Evolutionary conservation across 2,113 vertebrate genomes (phyloP), one percentile per base, ranked within the genome.

Genomic region (Campylomormyrus numenius): DNA sequence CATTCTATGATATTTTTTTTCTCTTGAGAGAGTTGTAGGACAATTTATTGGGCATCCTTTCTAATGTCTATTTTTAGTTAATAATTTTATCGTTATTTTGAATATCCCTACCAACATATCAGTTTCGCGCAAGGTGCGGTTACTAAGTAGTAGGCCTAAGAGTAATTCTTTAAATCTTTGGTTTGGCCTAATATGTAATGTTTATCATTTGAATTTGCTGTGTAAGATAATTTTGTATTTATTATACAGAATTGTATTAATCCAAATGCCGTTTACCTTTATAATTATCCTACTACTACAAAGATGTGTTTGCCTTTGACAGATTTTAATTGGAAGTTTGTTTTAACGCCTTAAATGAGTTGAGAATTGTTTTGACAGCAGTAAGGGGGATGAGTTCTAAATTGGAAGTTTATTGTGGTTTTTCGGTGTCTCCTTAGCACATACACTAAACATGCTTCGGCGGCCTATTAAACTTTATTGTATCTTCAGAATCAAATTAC

Each of bases 401-500:
- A 93, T 95, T 94, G 92, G 89, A 92, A 94, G 91, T 91, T 94
- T 93, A 95, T 94, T 94, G 93, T 97, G 97, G 97, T 97, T 97
- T 98, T 97, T 96, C 95, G 94, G 95, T 91, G 92, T 93, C 95
- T 92, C 94, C 94, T 94, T 93, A 93, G 91, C 87, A 80, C 91
- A 56, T 94, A 92, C 93, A 95, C 96, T 96, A 96, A 96, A 96
- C 96, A 95, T 95, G 94, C 96, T 94, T 95, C 91, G 92, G 96
- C 95, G 94, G 96, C 95, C 95, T 96, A 94, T 94, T 94, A 95
- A 96, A 95, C 95, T 92, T 94, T 93, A 94, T 92, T 95, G 94
- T 96, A 95, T 95, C 94, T 96, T 93, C 88, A 92, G 97, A 98
- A 98, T 98, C 97, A 96, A 97, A 98, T 97, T 97, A 98, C 94